Percentiles rank a stretch among this genome's conserved stretches.
Evolutionary conservation across 1,140 invertebrate species (phyloP).

Genomic region (Pseudomyrmex pallidus): DNA sequence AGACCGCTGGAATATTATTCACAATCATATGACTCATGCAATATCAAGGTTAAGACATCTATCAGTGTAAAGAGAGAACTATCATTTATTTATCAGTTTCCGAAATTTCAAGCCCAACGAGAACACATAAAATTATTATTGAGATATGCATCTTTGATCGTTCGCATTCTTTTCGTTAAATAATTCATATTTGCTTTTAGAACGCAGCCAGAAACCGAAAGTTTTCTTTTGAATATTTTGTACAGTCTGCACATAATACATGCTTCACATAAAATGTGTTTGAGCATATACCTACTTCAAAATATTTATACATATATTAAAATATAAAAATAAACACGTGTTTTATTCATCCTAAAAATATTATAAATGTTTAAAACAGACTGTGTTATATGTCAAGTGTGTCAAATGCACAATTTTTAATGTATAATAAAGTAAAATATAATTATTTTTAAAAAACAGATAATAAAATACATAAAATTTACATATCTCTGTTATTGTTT

Average conservation of each 20-base stretch:
- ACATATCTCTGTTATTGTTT: background rate
- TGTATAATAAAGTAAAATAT: too few relatives aligned
- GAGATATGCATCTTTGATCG: background rate
- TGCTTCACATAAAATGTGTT: background rate
- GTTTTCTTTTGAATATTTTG: slow-evolving; percentile 18
- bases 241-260: background rate
- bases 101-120: slow-evolving; percentile 5
- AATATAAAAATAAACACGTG: too few relatives aligned
- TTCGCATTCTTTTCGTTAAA: slow-evolving; percentile 16
- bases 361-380: too few relatives aligned
- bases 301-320: too few relatives aligned
- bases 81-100: background rate
- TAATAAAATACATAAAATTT: too few relatives aligned
- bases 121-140: slow-evolving; percentile 26
- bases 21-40: slow-evolving; percentile 14
- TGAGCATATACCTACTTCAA: too few relatives aligned
- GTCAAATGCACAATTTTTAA: too few relatives aligned
- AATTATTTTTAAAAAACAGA: too few relatives aligned
- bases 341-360: too few relatives aligned
- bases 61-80: background rate
- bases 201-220: background rate
- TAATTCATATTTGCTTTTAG: background rate
- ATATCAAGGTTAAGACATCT: slow-evolving; percentile 21
- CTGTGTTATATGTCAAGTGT: too few relatives aligned
- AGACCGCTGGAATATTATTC: slow-evolving; percentile 29